These are phyloP conservation scores for Leptothorax acervorum DNA, from an alignment of 2,888 invertebrate genomes.

Conservation along the genomic window DNA sequence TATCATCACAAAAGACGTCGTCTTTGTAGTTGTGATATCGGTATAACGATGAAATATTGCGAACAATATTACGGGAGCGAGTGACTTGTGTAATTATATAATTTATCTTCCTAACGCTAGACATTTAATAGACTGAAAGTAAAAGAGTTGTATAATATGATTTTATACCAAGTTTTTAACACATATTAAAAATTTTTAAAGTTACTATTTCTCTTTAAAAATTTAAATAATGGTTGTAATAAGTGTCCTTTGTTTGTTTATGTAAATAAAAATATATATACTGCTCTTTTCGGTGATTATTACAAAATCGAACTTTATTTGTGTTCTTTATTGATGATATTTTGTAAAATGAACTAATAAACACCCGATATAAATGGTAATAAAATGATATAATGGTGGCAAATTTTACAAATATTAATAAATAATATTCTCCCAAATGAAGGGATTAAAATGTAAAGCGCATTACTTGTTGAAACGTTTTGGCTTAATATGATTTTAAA, in stretches of 20 bases:
- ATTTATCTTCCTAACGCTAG: slow-evolving; percentile 38
- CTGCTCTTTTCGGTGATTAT: not conserved
- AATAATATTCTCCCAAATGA: slow-evolving; percentile 22
- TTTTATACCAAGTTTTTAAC: not conserved
- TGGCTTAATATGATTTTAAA: slow-evolving; percentile 28
- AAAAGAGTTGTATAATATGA: not conserved
- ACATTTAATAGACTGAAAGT: not conserved
- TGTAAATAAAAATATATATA: not conserved
- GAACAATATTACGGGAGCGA: slow-evolving; percentile 39
- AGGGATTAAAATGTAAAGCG: slow-evolving; percentile 28
- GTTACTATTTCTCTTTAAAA: not conserved
- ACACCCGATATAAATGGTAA: slow-evolving; percentile 14
- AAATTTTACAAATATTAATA: slow-evolving; percentile 30
- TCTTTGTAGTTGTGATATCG: slow-evolving; percentile 21
- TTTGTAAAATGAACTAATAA: slow-evolving; percentile 11
- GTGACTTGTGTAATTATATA: slow-evolving; percentile 53
- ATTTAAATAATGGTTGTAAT: not conserved
- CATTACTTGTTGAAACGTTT: slow-evolving; percentile 33
- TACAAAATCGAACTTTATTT: not conserved
- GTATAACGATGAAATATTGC: slow-evolving; percentile 50
- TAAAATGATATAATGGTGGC: slow-evolving; percentile 23
- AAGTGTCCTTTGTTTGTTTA: not conserved
- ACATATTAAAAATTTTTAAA: not conserved
- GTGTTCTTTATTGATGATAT: not conserved
- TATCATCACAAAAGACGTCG: slow-evolving; percentile 39